Evolutionary conservation across 2,113 vertebrate species (phyloP).

Genomic region (Nyctibius bracteatus): DNA sequence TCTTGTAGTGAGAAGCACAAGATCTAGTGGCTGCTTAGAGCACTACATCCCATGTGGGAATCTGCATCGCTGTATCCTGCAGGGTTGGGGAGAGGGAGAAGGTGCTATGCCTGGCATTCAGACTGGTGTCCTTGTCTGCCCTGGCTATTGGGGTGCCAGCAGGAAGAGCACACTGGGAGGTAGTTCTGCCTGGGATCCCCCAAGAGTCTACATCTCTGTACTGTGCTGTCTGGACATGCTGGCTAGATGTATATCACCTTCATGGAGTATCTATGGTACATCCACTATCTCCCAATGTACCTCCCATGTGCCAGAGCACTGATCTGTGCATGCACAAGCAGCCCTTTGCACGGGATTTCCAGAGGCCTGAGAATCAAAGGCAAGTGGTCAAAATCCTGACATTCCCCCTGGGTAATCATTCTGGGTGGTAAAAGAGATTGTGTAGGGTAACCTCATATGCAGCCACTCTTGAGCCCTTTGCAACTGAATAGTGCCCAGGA

Average conservation of each 20-base stretch:
- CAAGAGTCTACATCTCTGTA: not conserved
- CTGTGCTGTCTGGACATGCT: not conserved
- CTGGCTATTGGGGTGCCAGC: not conserved
- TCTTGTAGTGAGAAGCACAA: no score
- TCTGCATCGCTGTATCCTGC: not conserved
- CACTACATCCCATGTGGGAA: not conserved
- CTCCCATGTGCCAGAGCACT: rapidly evolving
- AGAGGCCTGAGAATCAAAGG: not conserved
- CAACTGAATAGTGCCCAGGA: not conserved
- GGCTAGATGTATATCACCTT: not conserved
- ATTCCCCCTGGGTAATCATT: not conserved
- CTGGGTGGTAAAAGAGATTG: not conserved
- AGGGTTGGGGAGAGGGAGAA: not conserved
- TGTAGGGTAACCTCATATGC: not conserved
- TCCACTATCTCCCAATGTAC: not conserved
- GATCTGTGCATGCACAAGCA: not conserved
- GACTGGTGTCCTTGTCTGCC: not conserved
- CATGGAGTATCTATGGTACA: not conserved
- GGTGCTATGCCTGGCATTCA: not conserved
- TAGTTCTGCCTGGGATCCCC: not conserved
- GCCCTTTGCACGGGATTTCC: not conserved
- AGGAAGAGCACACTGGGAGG: not conserved
- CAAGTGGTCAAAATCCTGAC: not conserved
- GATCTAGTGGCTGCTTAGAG: not conserved
- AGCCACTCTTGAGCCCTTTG: not conserved